Conservation (phyloP, 2,888 invertebrate species). For the Orchesellides sinensis region DNA sequence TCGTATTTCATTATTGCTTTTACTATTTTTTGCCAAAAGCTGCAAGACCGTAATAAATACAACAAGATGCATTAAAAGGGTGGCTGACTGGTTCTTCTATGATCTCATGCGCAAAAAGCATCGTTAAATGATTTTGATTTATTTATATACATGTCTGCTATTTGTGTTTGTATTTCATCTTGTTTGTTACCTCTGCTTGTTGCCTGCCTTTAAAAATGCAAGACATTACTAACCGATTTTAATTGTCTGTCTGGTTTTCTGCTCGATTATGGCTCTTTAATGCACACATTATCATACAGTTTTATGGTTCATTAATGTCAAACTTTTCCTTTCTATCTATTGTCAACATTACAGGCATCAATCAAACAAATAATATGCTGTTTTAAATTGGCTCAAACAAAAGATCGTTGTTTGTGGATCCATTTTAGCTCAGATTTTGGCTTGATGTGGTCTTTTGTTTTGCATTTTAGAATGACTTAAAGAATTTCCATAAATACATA, state of each 20-base stretch:
- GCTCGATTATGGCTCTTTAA: not conserved
- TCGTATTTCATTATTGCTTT: slow-evolving; percentile 2
- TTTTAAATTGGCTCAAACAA: not conserved
- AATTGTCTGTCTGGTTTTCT: not conserved
- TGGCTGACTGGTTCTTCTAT: too few species aligned
- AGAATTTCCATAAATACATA: slow-evolving; percentile 23
- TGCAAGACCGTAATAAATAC: too few species aligned
- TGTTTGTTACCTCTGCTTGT: too few species aligned
- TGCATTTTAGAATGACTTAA: too few species aligned
- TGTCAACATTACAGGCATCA: slow-evolving; percentile 16
- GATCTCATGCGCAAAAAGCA: too few species aligned
- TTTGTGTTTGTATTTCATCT: too few species aligned
- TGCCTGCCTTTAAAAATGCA: too few species aligned
- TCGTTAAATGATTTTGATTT: too few species aligned
- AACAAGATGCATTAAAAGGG: too few species aligned
- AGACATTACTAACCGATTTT: slow-evolving; percentile 6
- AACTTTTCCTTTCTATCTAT: slow-evolving; percentile 16
- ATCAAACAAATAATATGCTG: too few species aligned
- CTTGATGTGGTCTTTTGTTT: not conserved
- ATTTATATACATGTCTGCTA: not conserved
- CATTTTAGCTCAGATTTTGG: not conserved
- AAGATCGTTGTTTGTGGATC: not conserved
- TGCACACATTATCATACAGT: not conserved
- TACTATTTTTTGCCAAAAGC: not conserved
- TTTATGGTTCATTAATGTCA: slow-evolving; percentile 22